Evolutionary conservation across 35 echinoderm and acorn worm species (phyloP), one percentile per base, ranked within the genome.

Genomic region (Hemicentrotus pulcherrimus): DNA sequence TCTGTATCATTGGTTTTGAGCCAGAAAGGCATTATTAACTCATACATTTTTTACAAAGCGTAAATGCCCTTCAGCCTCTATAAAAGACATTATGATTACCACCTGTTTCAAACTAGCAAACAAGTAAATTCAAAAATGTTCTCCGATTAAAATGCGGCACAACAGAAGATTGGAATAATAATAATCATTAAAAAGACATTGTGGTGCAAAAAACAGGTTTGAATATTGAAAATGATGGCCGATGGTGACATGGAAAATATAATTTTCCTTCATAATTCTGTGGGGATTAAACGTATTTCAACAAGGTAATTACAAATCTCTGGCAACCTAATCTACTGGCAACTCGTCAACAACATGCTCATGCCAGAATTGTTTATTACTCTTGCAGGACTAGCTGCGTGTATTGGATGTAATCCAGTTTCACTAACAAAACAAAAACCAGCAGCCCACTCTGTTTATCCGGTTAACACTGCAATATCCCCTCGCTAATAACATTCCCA

Each of bases 401-500:
- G 22, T 78, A n/a, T 78, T 28, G 65, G 65, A 7, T 78, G 22
- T 78, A 78, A 78, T 78, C 65, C 24, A 4, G 65, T 78, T 78
- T 78, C 65, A 78, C 65, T 78, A 32, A 47, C 31, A 30, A 90
- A 90, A 90, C 88, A 45, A 45, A 32, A 88, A 90, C 12, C 30
- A 47, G 9, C 88, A 90, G 32, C 88, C 88, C 31, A 33, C 88
- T 33, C 46, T 90, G 88, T 90, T 90, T 33, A 90, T 90, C 88
- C 88, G 46, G 32, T 90, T 90, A 90, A 90, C 88, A 47, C 46
- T 15, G 32, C 88, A 45, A 90, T 90, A 45, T 90, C 88, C 32
- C 32, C 88, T 6, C 11, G 16, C n/a, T 90, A 90, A 90, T 90
- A 31, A 90, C 88, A 90, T 90, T 90, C 88, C 88, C 88, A 90